Conservation (phyloP, 2,113 vertebrate genomes). For the Chaetodon trifascialis region DNA sequence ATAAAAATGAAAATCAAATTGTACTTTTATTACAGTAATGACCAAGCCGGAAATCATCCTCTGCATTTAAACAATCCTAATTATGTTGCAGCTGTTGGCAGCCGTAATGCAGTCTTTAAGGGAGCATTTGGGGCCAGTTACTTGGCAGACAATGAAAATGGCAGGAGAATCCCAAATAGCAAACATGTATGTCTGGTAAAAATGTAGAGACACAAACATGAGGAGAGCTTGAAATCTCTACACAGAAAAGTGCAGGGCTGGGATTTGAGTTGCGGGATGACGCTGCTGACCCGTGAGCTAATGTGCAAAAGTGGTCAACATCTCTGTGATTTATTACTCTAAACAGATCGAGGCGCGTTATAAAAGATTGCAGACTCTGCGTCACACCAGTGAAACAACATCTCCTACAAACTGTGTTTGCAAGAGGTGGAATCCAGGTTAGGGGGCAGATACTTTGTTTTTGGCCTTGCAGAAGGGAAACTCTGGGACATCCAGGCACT, state of each 20-base stretch:
- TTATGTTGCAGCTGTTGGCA: background rate
- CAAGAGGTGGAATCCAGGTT: constrained; percentile 34
- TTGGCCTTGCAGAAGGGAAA: constrained; percentile 2
- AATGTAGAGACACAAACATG: background rate
- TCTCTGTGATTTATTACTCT: background rate
- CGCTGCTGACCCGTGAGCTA: background rate
- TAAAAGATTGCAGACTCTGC: background rate
- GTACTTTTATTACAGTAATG: background rate
- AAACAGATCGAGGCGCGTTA: constrained; percentile 2
- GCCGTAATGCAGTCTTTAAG: background rate
- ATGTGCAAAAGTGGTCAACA: background rate
- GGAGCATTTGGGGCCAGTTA: background rate
- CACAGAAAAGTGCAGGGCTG: background rate
- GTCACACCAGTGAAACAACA: background rate
- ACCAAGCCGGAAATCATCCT: background rate
- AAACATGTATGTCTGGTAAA: background rate
- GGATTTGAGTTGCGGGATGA: background rate
- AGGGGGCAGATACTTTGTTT: constrained; percentile 40
- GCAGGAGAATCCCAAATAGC: background rate
- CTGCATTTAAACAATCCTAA: background rate
- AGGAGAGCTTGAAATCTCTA: background rate
- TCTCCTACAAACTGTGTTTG: background rate
- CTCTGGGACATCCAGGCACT: constrained; percentile 11
- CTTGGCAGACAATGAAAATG: background rate
- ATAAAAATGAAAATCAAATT: background rate